A percentile compares a stretch with the other conserved stretches of the same genome.
Evolutionary conservation across 2,113 vertebrate genomes (phyloP).

Genomic region (Corapipo altera): DNA sequence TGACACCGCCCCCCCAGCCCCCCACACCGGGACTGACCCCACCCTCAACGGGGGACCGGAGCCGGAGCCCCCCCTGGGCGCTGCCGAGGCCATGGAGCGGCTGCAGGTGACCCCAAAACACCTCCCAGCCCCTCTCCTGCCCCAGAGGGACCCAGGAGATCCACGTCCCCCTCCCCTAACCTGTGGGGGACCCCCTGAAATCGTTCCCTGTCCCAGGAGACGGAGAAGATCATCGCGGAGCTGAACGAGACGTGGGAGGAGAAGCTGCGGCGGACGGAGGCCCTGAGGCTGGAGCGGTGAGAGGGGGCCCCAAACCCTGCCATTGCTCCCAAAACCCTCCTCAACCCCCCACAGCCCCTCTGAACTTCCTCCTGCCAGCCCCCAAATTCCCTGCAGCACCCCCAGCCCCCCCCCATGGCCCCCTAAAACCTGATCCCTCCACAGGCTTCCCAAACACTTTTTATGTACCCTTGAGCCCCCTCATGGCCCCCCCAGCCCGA

Average conservation of each 20-base stretch:
- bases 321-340: neutral
- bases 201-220: neutral
- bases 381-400: neutral
- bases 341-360: neutral
- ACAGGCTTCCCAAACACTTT: too few relatives aligned
- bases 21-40: fast-evolving
- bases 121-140: neutral
- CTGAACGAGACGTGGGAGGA: neutral
- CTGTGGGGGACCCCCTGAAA: too few relatives aligned
- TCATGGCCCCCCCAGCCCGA: too few relatives aligned
- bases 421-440: neutral
- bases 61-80: neutral
- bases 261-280: neutral
- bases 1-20: too few relatives aligned
- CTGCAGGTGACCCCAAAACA: neutral
- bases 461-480: too few relatives aligned
- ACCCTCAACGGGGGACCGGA: neutral
- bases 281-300: neutral
- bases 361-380: neutral
- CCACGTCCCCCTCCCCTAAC: neutral
- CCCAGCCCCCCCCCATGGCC: neutral
- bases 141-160: neutral
- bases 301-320: neutral
- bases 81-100: neutral
- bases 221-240: neutral